Evolutionary conservation across 2,888 invertebrate species (phyloP).

Genomic region (Habroteleia sp.): DNA sequence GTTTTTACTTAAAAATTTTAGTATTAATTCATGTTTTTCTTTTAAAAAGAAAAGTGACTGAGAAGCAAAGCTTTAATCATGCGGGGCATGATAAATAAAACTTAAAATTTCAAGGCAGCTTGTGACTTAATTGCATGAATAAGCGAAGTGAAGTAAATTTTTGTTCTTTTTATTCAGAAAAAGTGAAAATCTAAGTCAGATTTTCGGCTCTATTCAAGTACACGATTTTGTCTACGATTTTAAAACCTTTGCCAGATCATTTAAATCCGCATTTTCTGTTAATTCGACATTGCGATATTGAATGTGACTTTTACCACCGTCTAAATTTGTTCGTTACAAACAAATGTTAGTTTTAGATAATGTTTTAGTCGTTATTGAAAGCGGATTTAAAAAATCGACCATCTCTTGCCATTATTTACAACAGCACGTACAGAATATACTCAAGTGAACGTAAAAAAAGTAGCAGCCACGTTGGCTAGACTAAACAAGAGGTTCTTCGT

Average conservation of each 20-base stretch:
- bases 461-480: slow-evolving; percentile 55
- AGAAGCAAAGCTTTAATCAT: slow-evolving; percentile 41
- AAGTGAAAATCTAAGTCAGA: slow-evolving; percentile 58
- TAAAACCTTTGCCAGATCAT: slow-evolving; percentile 25
- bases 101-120: slow-evolving; percentile 39
- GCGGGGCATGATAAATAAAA: slow-evolving; percentile 50
- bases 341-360: background rate
- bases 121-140: slow-evolving; percentile 40
- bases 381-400: slow-evolving; percentile 32
- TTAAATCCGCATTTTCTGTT: slow-evolving; percentile 7
- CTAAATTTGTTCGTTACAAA: background rate
- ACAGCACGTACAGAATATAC: slow-evolving; percentile 49
- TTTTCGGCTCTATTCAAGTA: slow-evolving; percentile 37
- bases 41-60: slow-evolving; percentile 45
- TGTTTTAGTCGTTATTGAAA: slow-evolving; percentile 3
- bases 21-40: slow-evolving; percentile 45
- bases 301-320: too few species aligned
- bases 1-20: slow-evolving; percentile 41
- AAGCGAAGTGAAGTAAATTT: slow-evolving; percentile 5
- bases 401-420: slow-evolving; percentile 44
- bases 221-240: slow-evolving; percentile 18
- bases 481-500: slow-evolving; percentile 66
- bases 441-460: slow-evolving; percentile 34
- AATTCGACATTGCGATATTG: background rate
- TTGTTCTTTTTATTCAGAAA: slow-evolving; percentile 14